Evolutionary conservation across 2,888 invertebrate species (phyloP).

Genomic region (Amphipyra tragopoginis): DNA sequence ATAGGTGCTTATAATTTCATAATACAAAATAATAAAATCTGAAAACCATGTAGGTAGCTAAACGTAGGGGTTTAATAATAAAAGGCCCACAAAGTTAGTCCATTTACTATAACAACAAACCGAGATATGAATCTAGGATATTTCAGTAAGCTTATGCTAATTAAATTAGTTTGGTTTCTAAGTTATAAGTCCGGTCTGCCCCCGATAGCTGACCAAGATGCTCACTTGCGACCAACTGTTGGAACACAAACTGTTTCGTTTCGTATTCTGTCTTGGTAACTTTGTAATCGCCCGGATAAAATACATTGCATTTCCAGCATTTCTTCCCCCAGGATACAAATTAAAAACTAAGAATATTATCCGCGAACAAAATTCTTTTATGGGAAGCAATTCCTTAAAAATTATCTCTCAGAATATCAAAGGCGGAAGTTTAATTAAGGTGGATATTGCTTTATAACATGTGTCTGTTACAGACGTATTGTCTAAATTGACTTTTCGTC

Average conservation of each 20-base stretch:
- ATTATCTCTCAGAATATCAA: constrained; percentile 26
- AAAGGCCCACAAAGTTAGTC: constrained; percentile 33
- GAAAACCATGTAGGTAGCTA: too few relatives aligned
- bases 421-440: constrained; percentile 28
- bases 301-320: constrained; percentile 39
- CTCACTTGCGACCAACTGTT: constrained; percentile 65
- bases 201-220: constrained; percentile 70
- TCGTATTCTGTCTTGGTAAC: constrained; percentile 46
- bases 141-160: constrained; percentile 70
- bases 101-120: constrained; percentile 59
- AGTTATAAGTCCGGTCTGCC: constrained; percentile 62
- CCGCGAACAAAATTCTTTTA: constrained; percentile 9
- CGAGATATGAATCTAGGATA: constrained; percentile 59
- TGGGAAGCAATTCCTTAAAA: constrained; percentile 6
- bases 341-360: constrained; percentile 29
- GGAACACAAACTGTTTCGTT: constrained; percentile 63
- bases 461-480: constrained; percentile 48
- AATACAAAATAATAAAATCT: too few relatives aligned
- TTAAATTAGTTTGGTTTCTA: constrained; percentile 77
- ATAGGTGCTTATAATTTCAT: too few relatives aligned
- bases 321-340: constrained; percentile 27
- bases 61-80: constrained; percentile 10
- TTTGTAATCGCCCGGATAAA: constrained; percentile 49
- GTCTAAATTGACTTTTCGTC: constrained; percentile 48
- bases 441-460: constrained; percentile 35